A percentile compares a stretch with the other conserved stretches of the same genome.
These are phyloP conservation scores for Brachypteracias leptosomus DNA, from an alignment of 2,113 vertebrate genomes.

Conservation along the genomic window DNA sequence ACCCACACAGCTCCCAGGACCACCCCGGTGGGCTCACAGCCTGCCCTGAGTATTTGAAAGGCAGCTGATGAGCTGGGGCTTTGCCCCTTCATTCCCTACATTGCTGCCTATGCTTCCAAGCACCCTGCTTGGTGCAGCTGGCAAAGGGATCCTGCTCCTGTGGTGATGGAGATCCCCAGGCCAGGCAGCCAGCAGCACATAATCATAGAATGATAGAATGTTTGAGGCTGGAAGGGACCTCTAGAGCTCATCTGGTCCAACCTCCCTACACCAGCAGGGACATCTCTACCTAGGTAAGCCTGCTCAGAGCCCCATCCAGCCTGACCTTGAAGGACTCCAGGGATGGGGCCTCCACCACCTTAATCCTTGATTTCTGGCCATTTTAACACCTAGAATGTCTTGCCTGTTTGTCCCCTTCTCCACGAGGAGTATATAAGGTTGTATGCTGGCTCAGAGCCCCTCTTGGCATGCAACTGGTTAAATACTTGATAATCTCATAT, in stretches of 20 bases:
- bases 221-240: too few species aligned
- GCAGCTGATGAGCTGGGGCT: not conserved
- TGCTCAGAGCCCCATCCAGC: too few species aligned
- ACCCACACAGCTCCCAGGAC: too few species aligned
- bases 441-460: not conserved
- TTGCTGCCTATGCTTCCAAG: not conserved
- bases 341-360: too few species aligned
- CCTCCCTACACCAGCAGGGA: too few species aligned
- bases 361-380: not conserved
- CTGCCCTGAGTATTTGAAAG: not conserved
- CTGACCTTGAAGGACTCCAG: too few species aligned
- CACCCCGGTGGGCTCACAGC: too few species aligned
- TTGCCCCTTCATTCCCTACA: not conserved
- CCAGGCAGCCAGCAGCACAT: not conserved
- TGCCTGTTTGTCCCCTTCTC: too few species aligned
- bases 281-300: too few species aligned
- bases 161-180: rapidly evolving
- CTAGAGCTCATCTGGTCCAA: too few species aligned
- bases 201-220: too few species aligned
- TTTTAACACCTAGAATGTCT: not conserved
- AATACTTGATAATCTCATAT: not conserved
- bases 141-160: not conserved
- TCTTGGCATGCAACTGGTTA: not conserved
- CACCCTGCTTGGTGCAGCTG: not conserved
- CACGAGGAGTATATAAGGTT: rapidly evolving